Percentiles rank a stretch among this genome's conserved stretches.
phyloP scores from a whole-genome alignment of 2,888 invertebrate genomes.

The Tuta absoluta region DNA sequence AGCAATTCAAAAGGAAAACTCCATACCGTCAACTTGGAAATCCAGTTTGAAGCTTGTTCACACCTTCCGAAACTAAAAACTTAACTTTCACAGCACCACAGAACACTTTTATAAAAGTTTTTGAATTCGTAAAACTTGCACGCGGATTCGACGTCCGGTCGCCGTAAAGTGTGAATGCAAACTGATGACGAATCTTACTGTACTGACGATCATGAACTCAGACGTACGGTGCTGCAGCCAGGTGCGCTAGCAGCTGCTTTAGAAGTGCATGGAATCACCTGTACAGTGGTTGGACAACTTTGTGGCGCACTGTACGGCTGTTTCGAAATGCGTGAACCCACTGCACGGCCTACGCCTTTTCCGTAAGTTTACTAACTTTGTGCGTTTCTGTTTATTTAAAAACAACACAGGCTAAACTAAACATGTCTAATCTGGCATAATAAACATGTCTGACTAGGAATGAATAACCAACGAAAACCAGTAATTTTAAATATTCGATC shows the following conservation, averaged over 20 bases:
- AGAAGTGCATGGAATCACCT: neutral
- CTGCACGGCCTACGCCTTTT: conserved; percentile 4
- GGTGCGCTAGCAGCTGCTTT: conserved; percentile 26
- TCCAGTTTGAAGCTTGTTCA: conserved; percentile 59
- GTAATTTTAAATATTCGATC: no score
- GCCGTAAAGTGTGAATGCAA: conserved; percentile 44
- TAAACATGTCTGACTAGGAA: neutral
- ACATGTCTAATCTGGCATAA: neutral
- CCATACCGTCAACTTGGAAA: conserved; percentile 64
- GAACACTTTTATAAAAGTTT: conserved; percentile 47
- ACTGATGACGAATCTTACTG: conserved; percentile 54
- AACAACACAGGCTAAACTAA: neutral
- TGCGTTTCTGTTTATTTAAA: conserved; percentile 21
- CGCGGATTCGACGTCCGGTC: conserved; percentile 46
- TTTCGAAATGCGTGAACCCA: conserved; percentile 17
- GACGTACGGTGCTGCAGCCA: conserved; percentile 22
- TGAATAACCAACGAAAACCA: no score
- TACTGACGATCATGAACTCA: conserved; percentile 21
- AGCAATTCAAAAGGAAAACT: conserved; percentile 26
- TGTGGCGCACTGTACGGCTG: conserved; percentile 13
- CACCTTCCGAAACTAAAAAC: conserved; percentile 39
- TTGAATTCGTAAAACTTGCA: conserved; percentile 48
- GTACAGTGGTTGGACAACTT: neutral
- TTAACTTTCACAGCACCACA: conserved; percentile 45
- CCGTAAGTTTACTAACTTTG: conserved; percentile 1